Percentiles rank a stretch among this genome's conserved stretches.
phyloP scores from a whole-genome alignment of 2,888 invertebrate genomes.

The Acanthopleura granulata region DNA sequence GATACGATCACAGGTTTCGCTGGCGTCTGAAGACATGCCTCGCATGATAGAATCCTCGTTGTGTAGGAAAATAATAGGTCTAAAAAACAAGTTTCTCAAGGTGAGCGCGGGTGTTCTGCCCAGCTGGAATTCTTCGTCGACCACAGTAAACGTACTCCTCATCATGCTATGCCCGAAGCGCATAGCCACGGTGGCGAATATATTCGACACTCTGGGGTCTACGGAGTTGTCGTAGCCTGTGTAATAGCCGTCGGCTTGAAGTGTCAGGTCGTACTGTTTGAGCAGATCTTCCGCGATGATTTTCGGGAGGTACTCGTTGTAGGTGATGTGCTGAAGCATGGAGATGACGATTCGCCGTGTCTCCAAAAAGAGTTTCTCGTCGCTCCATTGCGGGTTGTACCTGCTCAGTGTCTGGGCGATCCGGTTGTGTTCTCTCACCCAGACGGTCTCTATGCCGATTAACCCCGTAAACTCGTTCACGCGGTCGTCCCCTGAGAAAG shows the following conservation, averaged over 20 bases:
- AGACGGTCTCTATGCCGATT: conserved; percentile 86
- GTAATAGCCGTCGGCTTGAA: not conserved
- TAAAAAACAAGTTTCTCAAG: not conserved
- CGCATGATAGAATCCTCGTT: not conserved
- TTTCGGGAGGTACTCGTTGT: conserved; percentile 27
- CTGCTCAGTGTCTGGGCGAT: conserved; percentile 76
- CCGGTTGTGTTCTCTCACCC: conserved; percentile 87
- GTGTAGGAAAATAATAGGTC: not conserved
- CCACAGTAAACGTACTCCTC: conserved; percentile 21
- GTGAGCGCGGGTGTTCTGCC: not conserved
- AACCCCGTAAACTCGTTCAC: conserved; percentile 88
- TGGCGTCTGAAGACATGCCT: not conserved
- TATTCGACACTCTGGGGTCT: conserved; percentile 49
- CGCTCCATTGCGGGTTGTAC: conserved; percentile 83
- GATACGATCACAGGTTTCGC: not conserved
- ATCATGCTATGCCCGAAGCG: conserved; percentile 55
- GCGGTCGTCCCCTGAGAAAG: conserved; percentile 78
- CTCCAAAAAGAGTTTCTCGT: conserved; percentile 84
- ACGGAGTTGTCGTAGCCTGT: conserved; percentile 24
- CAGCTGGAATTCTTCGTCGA: not conserved
- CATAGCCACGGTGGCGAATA: conserved; percentile 55
- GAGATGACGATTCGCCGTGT: conserved; percentile 45
- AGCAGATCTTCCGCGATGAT: not conserved
- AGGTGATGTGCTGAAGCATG: conserved; percentile 27
- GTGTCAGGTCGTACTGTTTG: not conserved